Conservation (phyloP, 2,888 invertebrate species). For the Nymphalis c-album region DNA sequence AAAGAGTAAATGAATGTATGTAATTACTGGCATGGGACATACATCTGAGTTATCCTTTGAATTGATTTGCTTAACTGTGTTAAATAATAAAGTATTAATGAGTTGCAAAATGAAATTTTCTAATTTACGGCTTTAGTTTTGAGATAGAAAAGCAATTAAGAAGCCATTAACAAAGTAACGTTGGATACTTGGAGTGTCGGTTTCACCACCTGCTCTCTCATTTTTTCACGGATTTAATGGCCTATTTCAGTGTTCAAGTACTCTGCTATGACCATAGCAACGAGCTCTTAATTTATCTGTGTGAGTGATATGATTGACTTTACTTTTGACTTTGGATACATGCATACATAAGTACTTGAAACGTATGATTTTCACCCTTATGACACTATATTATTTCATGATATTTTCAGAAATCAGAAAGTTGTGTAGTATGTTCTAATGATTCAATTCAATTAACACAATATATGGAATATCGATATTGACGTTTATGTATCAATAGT, state of each 20-base stretch:
- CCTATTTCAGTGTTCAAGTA: slow-evolving; percentile 42
- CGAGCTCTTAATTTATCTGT: neutral
- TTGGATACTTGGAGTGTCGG: slow-evolving; percentile 44
- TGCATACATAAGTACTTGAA: no score
- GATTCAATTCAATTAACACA: no score
- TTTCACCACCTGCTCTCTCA: slow-evolving; percentile 53
- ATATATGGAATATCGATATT: no score
- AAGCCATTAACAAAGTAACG: slow-evolving; percentile 65
- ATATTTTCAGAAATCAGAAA: no score
- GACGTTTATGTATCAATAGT: no score
- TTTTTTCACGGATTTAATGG: slow-evolving; percentile 60
- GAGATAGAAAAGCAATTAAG: slow-evolving; percentile 68
- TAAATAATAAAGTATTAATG: slow-evolving; percentile 22
- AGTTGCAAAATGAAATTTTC: slow-evolving; percentile 31
- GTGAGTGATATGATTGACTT: slow-evolving; percentile 1
- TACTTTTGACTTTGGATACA: neutral
- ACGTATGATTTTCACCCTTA: no score
- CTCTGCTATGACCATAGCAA: slow-evolving; percentile 3
- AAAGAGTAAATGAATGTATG: no score
- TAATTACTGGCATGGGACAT: no score
- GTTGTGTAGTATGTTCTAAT: no score
- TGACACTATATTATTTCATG: no score
- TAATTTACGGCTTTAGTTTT: slow-evolving; percentile 52
- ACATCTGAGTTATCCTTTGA: no score
- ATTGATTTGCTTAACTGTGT: neutral